phyloP scores from a whole-genome alignment of 1,140 invertebrate species.

The Ectropis grisescens region DNA sequence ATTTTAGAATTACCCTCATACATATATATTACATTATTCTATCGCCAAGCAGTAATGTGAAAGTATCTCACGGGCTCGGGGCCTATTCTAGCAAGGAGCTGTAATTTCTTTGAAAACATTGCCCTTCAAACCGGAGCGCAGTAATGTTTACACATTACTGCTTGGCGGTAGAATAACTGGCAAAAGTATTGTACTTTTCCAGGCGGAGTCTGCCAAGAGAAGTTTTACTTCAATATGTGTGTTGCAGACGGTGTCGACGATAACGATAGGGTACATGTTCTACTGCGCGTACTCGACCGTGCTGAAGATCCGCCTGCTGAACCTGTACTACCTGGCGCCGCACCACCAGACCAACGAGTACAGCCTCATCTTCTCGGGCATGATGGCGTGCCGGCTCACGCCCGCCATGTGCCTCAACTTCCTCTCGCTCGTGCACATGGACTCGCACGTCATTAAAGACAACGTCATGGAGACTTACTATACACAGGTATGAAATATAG shows the following conservation, averaged over 20 bases:
- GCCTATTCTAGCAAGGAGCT: too few species aligned
- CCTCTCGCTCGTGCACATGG: slow-evolving; percentile 97
- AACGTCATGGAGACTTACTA: slow-evolving; percentile 88
- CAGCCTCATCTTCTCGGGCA: slow-evolving; percentile 97
- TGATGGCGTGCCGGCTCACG: slow-evolving; percentile 97
- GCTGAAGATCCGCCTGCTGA: slow-evolving; percentile 95
- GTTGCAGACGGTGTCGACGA: slow-evolving; percentile 85
- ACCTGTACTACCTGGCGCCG: slow-evolving; percentile 96
- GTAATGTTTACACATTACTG: too few species aligned
- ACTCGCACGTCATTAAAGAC: slow-evolving; percentile 93
- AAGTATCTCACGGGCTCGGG: too few species aligned
- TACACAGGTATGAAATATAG: slow-evolving; percentile 80
- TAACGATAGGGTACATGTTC: slow-evolving; percentile 94
- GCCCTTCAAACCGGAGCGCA: too few species aligned
- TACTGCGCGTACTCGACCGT: slow-evolving; percentile 98
- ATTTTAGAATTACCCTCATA: too few species aligned
- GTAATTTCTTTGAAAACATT: too few species aligned
- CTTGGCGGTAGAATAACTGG: too few species aligned
- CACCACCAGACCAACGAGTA: slow-evolving; percentile 99
- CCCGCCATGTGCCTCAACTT: slow-evolving; percentile 99
- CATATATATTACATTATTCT: too few species aligned
- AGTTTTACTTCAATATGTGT: too few species aligned
- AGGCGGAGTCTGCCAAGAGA: too few species aligned
- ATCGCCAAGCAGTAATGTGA: too few species aligned
- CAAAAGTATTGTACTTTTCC: too few species aligned